Base-by-base conservation (phyloP, 35 echinoderm and acorn worm species). In the Ophioderma brevispina region DNA sequence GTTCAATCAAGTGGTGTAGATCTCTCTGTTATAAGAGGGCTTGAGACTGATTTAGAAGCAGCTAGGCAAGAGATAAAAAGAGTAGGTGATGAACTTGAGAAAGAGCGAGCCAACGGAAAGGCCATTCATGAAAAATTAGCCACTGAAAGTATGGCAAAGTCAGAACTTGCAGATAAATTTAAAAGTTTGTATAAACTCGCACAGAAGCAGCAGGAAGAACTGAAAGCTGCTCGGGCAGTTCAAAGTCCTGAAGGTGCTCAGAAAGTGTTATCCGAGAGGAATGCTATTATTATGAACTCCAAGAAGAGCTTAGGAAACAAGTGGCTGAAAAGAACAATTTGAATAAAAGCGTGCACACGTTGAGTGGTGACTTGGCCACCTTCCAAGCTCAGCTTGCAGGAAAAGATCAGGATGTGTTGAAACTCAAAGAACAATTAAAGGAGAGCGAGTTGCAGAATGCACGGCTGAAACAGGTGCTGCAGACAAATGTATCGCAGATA, bases 401-500 rank as follows among this genome's bases (percentile, higher is more conserved):
- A 2, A 70, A 70, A 70, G 59, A 70, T 70, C 59, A 91, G 34
- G 82, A 91, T 56, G 82, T 84, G 37, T 85, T 86, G 31, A 75
- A 91, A 70, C 28, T 70, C 33, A 85, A 79, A 32, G 90, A 91
- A 34, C 90, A 91, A 43, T 38, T 77, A 15, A 80, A 85, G 31
- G 82, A 75, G 36, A 70, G 59, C n/a, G 59, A 70, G n/a, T 70
- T 25, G 2, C 59, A 70, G n/a, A 70, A 70, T 70, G 59, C 59
- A 18, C 15, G 59, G 2, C 59, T 70, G 4, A 70, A 70, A 70
- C 59, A 70, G 59, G 59, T 70, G 59, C 28, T 70, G 2, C 59
- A 70, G 28, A 70, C 59, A 25, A 70, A 70, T 70, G 59, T 70
- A 2, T 70, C 59, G 2, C 59, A 70, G n/a, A 70, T 70, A 70